Base-by-base conservation (phyloP, 2,797 vertebrate genomes). In the Typhlichthys eigenmanni region DNA sequence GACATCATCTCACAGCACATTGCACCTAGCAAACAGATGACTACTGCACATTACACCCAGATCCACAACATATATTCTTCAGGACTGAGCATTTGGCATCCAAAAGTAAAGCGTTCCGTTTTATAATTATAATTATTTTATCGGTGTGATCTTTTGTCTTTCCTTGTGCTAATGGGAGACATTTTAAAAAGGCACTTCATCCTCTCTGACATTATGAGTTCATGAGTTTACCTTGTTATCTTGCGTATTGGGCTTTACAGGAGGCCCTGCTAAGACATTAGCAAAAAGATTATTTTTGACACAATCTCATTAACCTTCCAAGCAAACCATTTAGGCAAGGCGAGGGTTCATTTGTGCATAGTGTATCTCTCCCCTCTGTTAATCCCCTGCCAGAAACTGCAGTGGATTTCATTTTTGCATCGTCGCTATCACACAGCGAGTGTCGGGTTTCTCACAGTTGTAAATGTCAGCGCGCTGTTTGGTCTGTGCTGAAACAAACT, bases 1-100 rank as follows among this genome's bases (percentile, higher is more conserved):
- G 56, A 47, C 57, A 48, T 58, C 57, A 47, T 58, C 50, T 13
- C 49, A 17, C 17, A 46, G 34, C 34, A 58, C 38, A 46, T 51
- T 51, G 12, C 52, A 54, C 16, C 50, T 32, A 9, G 19, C 51
- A 52, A 55, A 47, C 38, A 13, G 8, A n/a, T 46, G 47, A 32
- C 58, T 24, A 34, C 24, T 29, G 24, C 24, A 29, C 14, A 8
- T 29, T 3, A 10, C 4, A 52, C 6, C 14, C 16, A 3, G 47
- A 11, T 6, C 13, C n/a, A 53, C 58, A 46, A 57, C 55, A 55
- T 5, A n/a, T 2, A 60, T 4, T 34, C 59, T 6, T 13, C 16
- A 53, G 53, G 50, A 53, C 16, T 54, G 38, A 45, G 13, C 60
- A 2, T 13, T 38, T 45, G 55, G 55, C 38, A 34, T 45, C 14